Base-by-base conservation (phyloP, 2,113 vertebrate species). In the Tetrao urogallus region DNA sequence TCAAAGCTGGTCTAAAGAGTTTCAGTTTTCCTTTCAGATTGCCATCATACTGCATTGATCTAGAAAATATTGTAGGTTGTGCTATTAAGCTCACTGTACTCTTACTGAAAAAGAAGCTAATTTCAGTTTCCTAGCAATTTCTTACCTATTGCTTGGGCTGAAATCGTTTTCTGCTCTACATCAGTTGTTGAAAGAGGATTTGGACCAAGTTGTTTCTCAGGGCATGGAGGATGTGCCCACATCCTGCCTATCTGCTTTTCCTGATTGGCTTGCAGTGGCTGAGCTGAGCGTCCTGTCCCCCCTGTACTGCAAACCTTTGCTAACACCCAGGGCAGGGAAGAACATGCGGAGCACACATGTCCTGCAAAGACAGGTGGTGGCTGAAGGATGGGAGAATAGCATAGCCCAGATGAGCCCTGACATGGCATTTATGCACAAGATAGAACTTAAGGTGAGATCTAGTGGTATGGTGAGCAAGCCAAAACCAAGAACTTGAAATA, bases 281-380 rank as follows among this genome's bases (percentile, higher is more conserved):
- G 38, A 12, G 50, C 14, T 3, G 0, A 43, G 38, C 6, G 13
- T 27, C 67, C 52, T 69, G 11, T 2, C 48, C 25, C 65, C 65
- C 54, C 25, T 34, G 48, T 25, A 40, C 2, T 74, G 40, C 18
- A 42, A 42, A 15, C 16, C 11, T 4, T 10, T 61, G 2, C 1
- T 47, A 71, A 8, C 15, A 57, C 22, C 54, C 36, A 79, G 63
- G 27, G 17, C 20, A 74, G 65, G 7, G 34, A 52, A 16, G 10
- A 2, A 4, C 4, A 57, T 3, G 60, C 65, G 28, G 22, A 54
- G 7, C 4, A 2, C 28, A 34, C 19, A 18, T 0, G 6, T 20
- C 47, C 70, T 52, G 24, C 22, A 56, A 74, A 61, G 74, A 69
- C 1, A 13, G 13, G 27, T 9, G 22, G 3, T 58, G 54, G 69